phyloP scores from a whole-genome alignment of 2,888 invertebrate species.

The Selenia dentaria region DNA sequence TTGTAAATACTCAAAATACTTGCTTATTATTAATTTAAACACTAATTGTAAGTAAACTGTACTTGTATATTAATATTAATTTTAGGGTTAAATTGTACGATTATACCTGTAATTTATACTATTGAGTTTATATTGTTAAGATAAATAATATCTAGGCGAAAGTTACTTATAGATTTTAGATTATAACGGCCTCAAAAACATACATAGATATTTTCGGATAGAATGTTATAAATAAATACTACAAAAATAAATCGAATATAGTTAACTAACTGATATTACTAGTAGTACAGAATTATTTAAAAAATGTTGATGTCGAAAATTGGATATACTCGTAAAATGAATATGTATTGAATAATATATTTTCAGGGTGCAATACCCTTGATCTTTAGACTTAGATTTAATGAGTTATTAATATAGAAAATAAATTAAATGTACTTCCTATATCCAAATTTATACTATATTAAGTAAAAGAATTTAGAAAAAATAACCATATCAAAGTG shows the following conservation, averaged over 20 bases:
- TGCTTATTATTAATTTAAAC: slow-evolving; percentile 60
- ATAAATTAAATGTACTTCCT: slow-evolving; percentile 3
- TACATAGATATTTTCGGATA: slow-evolving; percentile 76
- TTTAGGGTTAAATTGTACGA: slow-evolving; percentile 20
- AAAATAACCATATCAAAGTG: slow-evolving; percentile 32
- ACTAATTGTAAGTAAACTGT: slow-evolving; percentile 35
- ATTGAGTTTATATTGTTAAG: not conserved
- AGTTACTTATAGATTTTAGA: slow-evolving; percentile 32
- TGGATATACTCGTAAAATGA: too few species aligned
- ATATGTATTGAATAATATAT: not conserved
- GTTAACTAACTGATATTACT: not conserved
- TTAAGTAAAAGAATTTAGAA: slow-evolving; percentile 29
- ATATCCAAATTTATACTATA: slow-evolving; percentile 14
- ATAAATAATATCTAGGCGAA: not conserved
- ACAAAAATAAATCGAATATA: slow-evolving; percentile 20
- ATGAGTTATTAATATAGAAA: not conserved
- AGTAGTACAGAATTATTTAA: not conserved
- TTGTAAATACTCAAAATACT: slow-evolving; percentile 68
- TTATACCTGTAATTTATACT: slow-evolving; percentile 9
- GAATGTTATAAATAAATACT: slow-evolving; percentile 58
- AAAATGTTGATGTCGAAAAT: too few species aligned
- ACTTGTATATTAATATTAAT: slow-evolving; percentile 7
- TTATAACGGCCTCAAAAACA: slow-evolving; percentile 57
- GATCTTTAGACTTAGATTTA: not conserved
- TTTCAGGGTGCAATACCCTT: not conserved